Conservation (phyloP, 2,113 vertebrate species). For the Otolemur garnettii region DNA sequence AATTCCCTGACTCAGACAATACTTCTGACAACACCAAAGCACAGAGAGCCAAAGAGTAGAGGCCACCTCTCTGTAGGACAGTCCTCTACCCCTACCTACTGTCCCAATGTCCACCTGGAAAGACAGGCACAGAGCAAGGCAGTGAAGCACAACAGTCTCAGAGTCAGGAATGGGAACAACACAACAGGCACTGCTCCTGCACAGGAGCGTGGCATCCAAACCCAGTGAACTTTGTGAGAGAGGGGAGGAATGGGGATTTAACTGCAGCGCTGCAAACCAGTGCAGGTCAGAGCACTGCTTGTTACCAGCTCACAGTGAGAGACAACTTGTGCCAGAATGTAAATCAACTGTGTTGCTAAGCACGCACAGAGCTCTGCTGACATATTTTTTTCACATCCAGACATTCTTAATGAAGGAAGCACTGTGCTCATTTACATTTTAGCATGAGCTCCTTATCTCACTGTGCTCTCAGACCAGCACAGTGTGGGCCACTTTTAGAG, state of each 20-base stretch:
- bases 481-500: not conserved
- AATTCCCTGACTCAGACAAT: not conserved
- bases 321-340: not conserved
- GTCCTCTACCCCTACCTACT: not conserved
- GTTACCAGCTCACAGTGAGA: not conserved
- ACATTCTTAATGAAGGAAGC: not conserved
- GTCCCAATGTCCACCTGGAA: not conserved
- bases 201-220: not conserved
- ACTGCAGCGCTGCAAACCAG: not conserved
- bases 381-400: not conserved
- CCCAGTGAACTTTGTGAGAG: not conserved
- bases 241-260: not conserved
- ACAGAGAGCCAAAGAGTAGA: not conserved
- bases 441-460: not conserved
- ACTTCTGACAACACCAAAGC: not conserved
- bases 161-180: not conserved
- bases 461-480: not conserved
- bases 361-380: not conserved
- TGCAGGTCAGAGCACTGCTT: not conserved
- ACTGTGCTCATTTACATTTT: too few relatives aligned
- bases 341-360: not conserved
- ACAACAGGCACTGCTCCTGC: not conserved
- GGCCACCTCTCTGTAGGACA: not conserved
- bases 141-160: not conserved
- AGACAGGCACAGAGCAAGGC: not conserved